phyloP scores from a whole-genome alignment of 2,888 invertebrate genomes.

The Hirtodrosophila histrioides region DNA sequence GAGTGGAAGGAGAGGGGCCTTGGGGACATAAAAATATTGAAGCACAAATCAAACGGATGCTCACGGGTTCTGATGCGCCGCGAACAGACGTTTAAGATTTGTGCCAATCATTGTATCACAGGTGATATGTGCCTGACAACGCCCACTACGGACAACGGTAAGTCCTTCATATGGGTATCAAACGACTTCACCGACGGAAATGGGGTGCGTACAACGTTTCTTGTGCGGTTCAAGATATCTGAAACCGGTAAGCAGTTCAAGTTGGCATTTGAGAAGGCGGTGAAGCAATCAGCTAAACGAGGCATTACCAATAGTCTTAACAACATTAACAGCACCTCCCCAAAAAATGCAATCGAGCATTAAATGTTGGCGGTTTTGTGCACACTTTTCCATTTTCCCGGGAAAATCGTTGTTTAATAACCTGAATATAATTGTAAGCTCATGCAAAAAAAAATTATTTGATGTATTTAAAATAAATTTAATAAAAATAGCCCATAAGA shows the following conservation, averaged over 20 bases:
- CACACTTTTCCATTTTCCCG: too few species aligned
- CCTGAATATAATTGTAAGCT: too few species aligned
- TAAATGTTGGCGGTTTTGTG: too few species aligned
- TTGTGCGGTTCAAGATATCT: constrained; percentile 91
- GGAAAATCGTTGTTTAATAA: too few species aligned
- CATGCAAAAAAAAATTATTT: too few species aligned
- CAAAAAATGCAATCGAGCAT: too few species aligned
- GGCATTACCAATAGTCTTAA: too few species aligned
- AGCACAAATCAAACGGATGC: constrained; percentile 87
- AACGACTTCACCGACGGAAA: constrained; percentile 94
- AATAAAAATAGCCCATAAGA: too few species aligned
- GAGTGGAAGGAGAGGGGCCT: constrained; percentile 97
- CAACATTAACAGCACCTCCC: too few species aligned
- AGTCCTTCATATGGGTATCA: constrained; percentile 89
- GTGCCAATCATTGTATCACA: constrained; percentile 94
- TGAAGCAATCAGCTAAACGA: constrained; percentile 33
- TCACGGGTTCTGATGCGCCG: constrained; percentile 94
- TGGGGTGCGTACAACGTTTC: constrained; percentile 90
- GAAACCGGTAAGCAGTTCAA: constrained; percentile 91
- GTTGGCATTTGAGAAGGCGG: constrained; percentile 89
- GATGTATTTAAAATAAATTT: too few species aligned
- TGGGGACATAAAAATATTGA: constrained; percentile 92
- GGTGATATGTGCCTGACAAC: constrained; percentile 90
- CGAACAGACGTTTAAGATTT: constrained; percentile 95
- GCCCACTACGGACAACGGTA: constrained; percentile 88